Base-by-base conservation (phyloP, 2,888 invertebrate genomes). In the Leucophenga montana region DNA sequence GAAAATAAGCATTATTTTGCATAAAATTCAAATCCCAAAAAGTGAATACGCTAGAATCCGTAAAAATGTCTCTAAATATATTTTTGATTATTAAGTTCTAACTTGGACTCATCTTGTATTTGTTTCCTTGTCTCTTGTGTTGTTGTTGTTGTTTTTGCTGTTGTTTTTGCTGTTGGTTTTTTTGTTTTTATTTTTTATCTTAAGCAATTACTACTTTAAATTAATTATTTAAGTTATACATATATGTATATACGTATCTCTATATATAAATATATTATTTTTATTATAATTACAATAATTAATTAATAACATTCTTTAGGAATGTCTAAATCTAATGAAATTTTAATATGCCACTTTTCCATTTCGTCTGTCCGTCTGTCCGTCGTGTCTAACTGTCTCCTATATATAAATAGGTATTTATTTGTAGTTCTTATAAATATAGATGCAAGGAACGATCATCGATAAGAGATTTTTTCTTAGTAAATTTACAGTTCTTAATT, bases 1-100 rank as follows among this genome's bases (percentile, higher is more conserved):
- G 71, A 61, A 66, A 61, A 68, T 71, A 61, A 18, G 14, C 68
- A 67, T 46, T 68, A 39, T n/a, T n/a, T 59, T 66, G 31, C 53
- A 11, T 64, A 65, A 46, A 27, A 16, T 71, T 76, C 74, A 74
- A 74, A 82, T 80, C 84, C 84, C 83, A 22, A 57, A 27, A 2
- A 27, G 11, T 20, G 22, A 54, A 54, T n/a, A n/a, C n/a, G 31
- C 22, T 57, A 54, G 22, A 54, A 61, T 62, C 83, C 81, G 81
- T 84, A 83, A 84, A 82, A 82, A 82, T 84, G 83, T 82, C 83
- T 83, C 81, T 82, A 82, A 82, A 82, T 82, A 82, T 82, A 82
- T 83, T 82, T 81, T 82, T 82, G 84, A 82, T 82, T 82, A 82
- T 79, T 82, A 84, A 82, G 81, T 82, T 82, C 81, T 82, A 84